A percentile compares a stretch with the other conserved stretches of the same genome.
phyloP scores from a whole-genome alignment of 2,888 invertebrate species.

The Cephus sareptanus region DNA sequence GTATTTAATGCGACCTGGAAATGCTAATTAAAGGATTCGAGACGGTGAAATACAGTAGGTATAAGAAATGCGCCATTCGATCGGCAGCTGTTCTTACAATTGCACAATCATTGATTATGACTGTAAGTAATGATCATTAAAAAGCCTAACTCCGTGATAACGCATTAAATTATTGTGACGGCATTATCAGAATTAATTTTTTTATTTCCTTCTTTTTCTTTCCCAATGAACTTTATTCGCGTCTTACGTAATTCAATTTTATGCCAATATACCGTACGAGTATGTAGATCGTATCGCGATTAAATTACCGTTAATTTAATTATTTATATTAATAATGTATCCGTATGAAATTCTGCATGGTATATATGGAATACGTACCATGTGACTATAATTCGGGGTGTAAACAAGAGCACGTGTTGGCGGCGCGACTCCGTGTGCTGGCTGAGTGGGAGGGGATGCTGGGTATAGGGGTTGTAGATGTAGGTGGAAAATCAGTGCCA shows the following conservation, averaged over 20 bases:
- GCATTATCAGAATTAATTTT: not conserved
- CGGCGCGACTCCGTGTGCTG: constrained; percentile 50
- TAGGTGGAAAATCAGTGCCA: constrained; percentile 48
- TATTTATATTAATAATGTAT: not conserved
- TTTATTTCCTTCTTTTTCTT: not conserved
- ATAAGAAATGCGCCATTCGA: not conserved
- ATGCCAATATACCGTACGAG: not conserved
- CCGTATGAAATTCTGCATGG: not conserved
- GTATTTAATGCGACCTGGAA: constrained; percentile 53
- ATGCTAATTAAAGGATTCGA: constrained; percentile 59
- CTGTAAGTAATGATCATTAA: not conserved
- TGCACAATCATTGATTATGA: not conserved
- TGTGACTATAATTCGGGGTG: constrained; percentile 47
- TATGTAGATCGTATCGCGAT: not conserved
- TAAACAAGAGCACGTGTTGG: constrained; percentile 65
- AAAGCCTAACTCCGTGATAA: not conserved
- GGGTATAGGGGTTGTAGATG: constrained; percentile 30
- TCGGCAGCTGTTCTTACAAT: not conserved
- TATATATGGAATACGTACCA: constrained; percentile 18
- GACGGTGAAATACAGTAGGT: constrained; percentile 5
- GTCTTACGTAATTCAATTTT: not conserved
- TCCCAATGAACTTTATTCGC: not conserved
- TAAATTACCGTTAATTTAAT: not conserved
- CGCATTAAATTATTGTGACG: not conserved
- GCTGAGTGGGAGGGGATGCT: constrained; percentile 22